A percentile compares a stretch with the other conserved stretches of the same genome.
Conservation (phyloP, 2,888 invertebrate genomes). For the Drosophila prolongata region DNA sequence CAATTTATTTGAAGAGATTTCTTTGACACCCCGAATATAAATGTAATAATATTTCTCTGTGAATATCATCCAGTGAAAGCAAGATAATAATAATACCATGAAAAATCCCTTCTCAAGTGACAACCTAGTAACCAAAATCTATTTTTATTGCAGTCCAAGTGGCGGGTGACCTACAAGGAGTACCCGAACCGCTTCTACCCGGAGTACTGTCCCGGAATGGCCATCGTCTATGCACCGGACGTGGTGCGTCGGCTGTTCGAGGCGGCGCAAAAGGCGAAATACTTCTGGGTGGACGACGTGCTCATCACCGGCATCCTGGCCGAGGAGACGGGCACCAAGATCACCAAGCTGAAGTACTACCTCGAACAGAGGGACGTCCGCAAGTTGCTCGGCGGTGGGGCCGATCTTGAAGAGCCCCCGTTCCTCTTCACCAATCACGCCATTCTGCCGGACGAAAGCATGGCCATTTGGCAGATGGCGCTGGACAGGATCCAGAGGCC, state of each 20-base stretch:
- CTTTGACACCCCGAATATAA: no score
- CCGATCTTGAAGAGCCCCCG: conserved; percentile 70
- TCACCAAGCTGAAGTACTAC: conserved; percentile 82
- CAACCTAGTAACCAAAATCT: not conserved
- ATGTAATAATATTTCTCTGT: no score
- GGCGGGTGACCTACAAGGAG: conserved; percentile 90
- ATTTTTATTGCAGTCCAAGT: conserved; percentile 86
- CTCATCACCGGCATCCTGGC: conserved; percentile 90
- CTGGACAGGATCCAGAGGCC: conserved; percentile 35
- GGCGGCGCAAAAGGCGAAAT: conserved; percentile 87
- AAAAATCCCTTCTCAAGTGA: no score
- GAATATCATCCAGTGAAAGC: no score
- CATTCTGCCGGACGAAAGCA: conserved; percentile 84
- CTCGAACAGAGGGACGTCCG: conserved; percentile 64
- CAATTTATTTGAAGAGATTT: no score
- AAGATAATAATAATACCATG: no score
- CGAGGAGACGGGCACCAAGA: conserved; percentile 85
- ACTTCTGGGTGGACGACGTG: conserved; percentile 94
- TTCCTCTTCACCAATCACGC: conserved; percentile 84
- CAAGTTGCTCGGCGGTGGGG: conserved; percentile 66
- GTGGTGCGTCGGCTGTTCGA: conserved; percentile 86
- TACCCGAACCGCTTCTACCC: conserved; percentile 89
- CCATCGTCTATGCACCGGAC: conserved; percentile 88
- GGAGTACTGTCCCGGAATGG: conserved; percentile 90
- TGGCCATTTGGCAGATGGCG: conserved; percentile 84